These are phyloP conservation scores for Oxyruncus cristatus DNA, from an alignment of 2,113 vertebrate genomes.

Conservation along the genomic window DNA sequence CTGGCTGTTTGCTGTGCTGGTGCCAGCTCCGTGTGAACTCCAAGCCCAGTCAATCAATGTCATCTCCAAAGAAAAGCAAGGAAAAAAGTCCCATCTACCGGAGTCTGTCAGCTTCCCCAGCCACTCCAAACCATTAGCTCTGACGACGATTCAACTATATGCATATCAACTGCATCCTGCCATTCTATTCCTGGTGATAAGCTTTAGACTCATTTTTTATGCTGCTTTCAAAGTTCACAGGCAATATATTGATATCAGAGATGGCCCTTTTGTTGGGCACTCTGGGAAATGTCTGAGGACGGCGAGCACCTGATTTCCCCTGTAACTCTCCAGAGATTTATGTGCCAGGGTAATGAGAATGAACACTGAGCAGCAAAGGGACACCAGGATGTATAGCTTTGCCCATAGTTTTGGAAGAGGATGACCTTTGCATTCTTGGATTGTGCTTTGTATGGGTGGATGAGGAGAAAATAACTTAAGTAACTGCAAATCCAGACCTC, in stretches of 20 bases:
- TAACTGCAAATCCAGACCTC: not conserved
- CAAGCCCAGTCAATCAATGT: not conserved
- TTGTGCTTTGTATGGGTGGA: not conserved
- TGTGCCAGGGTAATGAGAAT: not conserved
- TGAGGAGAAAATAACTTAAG: not conserved
- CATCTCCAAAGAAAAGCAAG: not conserved
- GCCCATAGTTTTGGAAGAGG: not conserved
- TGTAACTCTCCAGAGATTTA: not conserved
- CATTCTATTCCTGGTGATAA: not conserved
- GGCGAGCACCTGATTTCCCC: not conserved
- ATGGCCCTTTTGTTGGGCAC: not conserved
- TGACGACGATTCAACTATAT: not conserved
- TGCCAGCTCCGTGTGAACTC: not conserved
- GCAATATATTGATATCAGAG: not conserved
- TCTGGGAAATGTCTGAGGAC: not conserved
- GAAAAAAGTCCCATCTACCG: not conserved
- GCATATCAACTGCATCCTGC: not conserved
- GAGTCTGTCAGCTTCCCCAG: not conserved
- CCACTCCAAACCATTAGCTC: not conserved
- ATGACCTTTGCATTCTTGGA: not conserved
- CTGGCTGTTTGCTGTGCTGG: not conserved
- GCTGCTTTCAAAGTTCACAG: slow-evolving; percentile 1
- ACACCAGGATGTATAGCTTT: not conserved
- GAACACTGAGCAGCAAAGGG: not conserved
- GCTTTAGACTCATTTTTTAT: not conserved